A percentile compares a stretch with the other conserved stretches of the same genome.
These are phyloP conservation scores for Meta bourneti DNA, from an alignment of 2,888 invertebrate species.

Conservation along the genomic window DNA sequence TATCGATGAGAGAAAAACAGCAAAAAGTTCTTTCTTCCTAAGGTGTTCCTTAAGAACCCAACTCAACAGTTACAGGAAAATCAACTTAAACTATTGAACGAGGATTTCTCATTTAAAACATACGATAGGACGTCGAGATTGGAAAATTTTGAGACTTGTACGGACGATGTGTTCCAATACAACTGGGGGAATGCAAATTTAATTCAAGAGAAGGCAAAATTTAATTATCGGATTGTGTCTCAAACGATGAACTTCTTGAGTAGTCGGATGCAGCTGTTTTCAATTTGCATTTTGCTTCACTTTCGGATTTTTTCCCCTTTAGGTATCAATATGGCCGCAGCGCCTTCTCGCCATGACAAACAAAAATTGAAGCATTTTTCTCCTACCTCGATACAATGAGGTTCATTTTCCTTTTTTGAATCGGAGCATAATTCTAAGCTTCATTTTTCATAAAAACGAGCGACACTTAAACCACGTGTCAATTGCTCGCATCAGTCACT, in stretches of 20 bases:
- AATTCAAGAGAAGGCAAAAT: constrained; percentile 72
- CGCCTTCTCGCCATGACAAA: constrained; percentile 10
- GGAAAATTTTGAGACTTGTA: constrained; percentile 45
- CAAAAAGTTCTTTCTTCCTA: constrained; percentile 23
- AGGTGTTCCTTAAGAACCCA: constrained; percentile 12
- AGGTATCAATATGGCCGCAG: constrained; percentile 49
- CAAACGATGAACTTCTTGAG: constrained; percentile 57
- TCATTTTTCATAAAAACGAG: too few relatives aligned
- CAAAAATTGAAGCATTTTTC: constrained; percentile 17
- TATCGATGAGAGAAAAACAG: constrained; percentile 5
- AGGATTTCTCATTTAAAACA: constrained; percentile 48
- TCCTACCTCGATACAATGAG: neutral
- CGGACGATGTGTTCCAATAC: constrained; percentile 53
- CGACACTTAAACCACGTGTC: too few relatives aligned
- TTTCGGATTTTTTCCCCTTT: constrained; percentile 44
- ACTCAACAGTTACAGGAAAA: constrained; percentile 46
- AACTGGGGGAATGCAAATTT: constrained; percentile 64
- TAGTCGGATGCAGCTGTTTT: constrained; percentile 69
- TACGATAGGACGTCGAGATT: constrained; percentile 40
- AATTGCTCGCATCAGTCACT: too few relatives aligned
- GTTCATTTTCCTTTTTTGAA: neutral
- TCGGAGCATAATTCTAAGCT: too few relatives aligned
- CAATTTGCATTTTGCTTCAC: constrained; percentile 68
- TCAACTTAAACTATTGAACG: constrained; percentile 65
- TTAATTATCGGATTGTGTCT: constrained; percentile 75